Evolutionary conservation across 2,888 invertebrate species (phyloP), one percentile per base, ranked within the genome.

Genomic region (Patella ulyssiponensis): DNA sequence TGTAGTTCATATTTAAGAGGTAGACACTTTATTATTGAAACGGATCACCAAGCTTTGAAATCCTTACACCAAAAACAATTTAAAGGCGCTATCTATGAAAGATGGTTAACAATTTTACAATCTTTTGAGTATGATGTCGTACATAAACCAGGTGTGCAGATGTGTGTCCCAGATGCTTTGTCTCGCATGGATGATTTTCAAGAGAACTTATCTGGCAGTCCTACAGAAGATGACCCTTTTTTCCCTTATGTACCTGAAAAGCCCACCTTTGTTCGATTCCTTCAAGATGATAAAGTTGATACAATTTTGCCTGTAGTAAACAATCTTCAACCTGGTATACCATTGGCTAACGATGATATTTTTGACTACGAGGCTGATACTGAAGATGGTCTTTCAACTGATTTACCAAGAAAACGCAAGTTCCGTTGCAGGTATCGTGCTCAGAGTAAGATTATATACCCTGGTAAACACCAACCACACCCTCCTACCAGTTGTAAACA

Each of bases 1-100:
- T 71, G 72, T 77, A 17, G 70, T n/a, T 77, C 74, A 17, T 79
- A 77, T 70, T 52, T 79, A 33, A 72, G 73, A 3, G 79, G 78
- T 15, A 58, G 70, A 53, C 52, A 69, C 23, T 74, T 78, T 75
- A 73, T 78, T n/a, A 71, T 74, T 51, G 75, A 75, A 74, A 73
- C 58, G n/a, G 73, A 77, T 71, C 73, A 76, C 70, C 58, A 79
- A 33, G 76, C 71, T 14, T 33, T 79, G 27, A 69, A 78, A 51
- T 74, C 74, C 4, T 53, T 78, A n/a, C 74, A 70, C 58, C 71
- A 78, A 71, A 75, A 78, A 69, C 77, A 74, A 56, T 74, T 77
- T 17, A 77, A 74, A 69, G 77, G 74, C 12, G 77, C 77, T 12
- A 77, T 74, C 27, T 77, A 77, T 54, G 77, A 77, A 70, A 11